These are phyloP conservation scores for Hyperopisus bebe DNA, from an alignment of 2,113 vertebrate genomes.

Conservation along the genomic window DNA sequence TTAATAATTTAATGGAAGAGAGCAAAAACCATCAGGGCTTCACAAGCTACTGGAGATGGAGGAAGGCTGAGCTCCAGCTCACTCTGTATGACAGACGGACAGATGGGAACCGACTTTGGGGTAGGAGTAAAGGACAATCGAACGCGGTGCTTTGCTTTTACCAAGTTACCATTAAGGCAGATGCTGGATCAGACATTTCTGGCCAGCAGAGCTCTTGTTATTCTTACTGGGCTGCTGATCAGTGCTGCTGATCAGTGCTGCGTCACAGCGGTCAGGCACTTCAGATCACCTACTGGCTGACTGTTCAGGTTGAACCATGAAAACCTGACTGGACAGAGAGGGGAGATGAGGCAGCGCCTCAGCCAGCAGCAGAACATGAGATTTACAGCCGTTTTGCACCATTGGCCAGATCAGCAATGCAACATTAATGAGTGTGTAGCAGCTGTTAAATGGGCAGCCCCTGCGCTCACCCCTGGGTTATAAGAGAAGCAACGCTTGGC, in stretches of 20 bases:
- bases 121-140: background rate
- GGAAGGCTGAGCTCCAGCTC: background rate
- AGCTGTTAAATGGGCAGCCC: background rate
- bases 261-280: background rate
- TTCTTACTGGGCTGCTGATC: background rate
- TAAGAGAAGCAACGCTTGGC: background rate
- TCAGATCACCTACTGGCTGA: background rate
- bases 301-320: background rate
- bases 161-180: background rate
- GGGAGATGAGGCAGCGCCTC: background rate
- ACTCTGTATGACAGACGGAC: background rate
- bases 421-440: background rate
- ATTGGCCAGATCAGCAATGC: background rate
- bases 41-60: background rate
- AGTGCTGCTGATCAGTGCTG: background rate
- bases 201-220: background rate
- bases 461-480: background rate
- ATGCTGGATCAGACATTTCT: background rate
- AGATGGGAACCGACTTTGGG: background rate
- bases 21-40: background rate
- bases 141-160: background rate
- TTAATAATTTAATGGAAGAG: constrained; percentile 10
- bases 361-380: background rate
- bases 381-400: background rate
- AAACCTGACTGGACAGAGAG: background rate